Conservation (phyloP, 2,797 vertebrate species). For the Florisuga fusca region DNA sequence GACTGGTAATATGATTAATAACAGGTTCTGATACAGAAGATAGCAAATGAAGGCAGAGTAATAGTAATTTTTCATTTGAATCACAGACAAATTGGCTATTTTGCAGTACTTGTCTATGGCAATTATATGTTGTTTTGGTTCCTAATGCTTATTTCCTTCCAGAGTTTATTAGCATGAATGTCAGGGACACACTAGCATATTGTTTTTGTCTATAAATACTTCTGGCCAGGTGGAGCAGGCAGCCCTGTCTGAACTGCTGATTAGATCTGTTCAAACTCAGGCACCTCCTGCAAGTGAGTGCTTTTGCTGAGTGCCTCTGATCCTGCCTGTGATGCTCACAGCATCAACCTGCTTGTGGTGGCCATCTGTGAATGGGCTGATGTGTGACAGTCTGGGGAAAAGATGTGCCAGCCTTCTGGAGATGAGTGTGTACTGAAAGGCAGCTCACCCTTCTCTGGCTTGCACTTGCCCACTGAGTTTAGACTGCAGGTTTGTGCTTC, state of each 20-base stretch:
- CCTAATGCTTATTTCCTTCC: conserved; percentile 49
- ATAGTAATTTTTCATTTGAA: conserved; percentile 71
- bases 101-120: conserved; percentile 53
- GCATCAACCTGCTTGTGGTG: not conserved
- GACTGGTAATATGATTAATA: conserved; percentile 41
- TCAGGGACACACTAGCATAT: conserved; percentile 2
- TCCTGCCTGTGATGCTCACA: not conserved
- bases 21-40: conserved; percentile 10
- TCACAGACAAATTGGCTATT: conserved; percentile 62
- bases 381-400: not conserved
- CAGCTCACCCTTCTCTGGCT: not conserved
- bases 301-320: not conserved
- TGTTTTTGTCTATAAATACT: not conserved
- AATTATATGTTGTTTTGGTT: conserved; percentile 62
- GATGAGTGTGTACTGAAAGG: rapidly evolving
- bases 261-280: not conserved
- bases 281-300: not conserved
- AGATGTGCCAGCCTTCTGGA: not conserved
- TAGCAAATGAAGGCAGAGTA: conserved; percentile 42
- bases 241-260: not conserved
- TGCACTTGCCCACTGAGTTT: not conserved
- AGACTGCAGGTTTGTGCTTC: not conserved
- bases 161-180: conserved; percentile 16
- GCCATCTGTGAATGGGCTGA: not conserved
- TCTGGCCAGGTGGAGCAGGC: not conserved